Percentiles rank a stretch among this genome's conserved stretches.
Evolutionary conservation across 2,888 invertebrate genomes (phyloP).

Genomic region (Digitonthophagus gazella): DNA sequence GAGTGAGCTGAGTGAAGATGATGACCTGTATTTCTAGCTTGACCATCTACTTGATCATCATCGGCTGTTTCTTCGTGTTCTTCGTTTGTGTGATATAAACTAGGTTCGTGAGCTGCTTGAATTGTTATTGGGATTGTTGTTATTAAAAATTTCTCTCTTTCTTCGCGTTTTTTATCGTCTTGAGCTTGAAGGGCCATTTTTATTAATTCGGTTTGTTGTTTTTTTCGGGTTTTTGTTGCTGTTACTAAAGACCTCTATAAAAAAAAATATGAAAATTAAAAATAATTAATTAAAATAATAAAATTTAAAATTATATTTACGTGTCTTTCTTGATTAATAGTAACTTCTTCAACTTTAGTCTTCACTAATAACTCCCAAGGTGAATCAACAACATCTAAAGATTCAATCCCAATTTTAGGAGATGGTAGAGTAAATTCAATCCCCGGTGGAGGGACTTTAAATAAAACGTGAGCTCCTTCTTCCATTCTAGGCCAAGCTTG

Average conservation of each 20-base stretch:
- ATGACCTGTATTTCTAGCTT: constrained; percentile 71
- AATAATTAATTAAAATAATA: not conserved
- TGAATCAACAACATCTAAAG: constrained; percentile 92
- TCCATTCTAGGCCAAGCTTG: constrained; percentile 99
- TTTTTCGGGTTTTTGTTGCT: constrained; percentile 97
- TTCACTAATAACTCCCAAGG: constrained; percentile 99
- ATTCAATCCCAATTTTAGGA: constrained; percentile 96
- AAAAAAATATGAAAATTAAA: constrained; percentile 11
- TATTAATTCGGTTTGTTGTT: constrained; percentile 98
- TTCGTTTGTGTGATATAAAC: constrained; percentile 80
- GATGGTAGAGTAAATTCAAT: constrained; percentile 99
- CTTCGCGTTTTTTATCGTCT: constrained; percentile 92
- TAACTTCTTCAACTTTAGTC: constrained; percentile 98
- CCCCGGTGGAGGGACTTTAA: constrained; percentile 98
- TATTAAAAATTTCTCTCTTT: constrained; percentile 91
- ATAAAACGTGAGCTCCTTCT: constrained; percentile 90
- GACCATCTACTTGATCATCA: constrained; percentile 61
- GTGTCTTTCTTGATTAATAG: constrained; percentile 95
- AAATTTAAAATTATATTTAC: constrained; percentile 67
- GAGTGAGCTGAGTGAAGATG: constrained; percentile 91
- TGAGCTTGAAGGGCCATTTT: constrained; percentile 92
- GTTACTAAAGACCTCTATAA: constrained; percentile 88
- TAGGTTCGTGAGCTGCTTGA: constrained; percentile 95
- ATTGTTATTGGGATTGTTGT: constrained; percentile 93
- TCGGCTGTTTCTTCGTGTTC: constrained; percentile 72